These are phyloP conservation scores for Elaphurus davidianus DNA, from an alignment of 2,113 vertebrate genomes.

Conservation along the genomic window DNA sequence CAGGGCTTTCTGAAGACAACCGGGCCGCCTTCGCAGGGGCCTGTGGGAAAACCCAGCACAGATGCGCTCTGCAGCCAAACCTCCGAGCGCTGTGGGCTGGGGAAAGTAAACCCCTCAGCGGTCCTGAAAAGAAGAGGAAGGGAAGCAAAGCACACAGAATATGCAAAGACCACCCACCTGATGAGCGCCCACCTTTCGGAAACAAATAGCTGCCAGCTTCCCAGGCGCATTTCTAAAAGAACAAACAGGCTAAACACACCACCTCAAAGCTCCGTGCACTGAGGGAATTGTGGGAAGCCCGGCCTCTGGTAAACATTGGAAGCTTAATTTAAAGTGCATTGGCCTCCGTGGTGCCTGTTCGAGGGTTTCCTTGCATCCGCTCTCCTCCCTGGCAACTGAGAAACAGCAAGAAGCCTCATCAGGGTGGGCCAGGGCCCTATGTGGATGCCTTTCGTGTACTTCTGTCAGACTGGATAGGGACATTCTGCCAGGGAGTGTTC, in stretches of 20 bases:
- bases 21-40: constrained; percentile 21
- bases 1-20: constrained; percentile 58
- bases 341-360: not conserved
- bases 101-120: constrained; percentile 58
- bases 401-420: constrained; percentile 16
- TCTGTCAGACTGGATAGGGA: not conserved
- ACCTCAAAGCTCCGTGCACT: not conserved
- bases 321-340: constrained; percentile 54
- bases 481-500: not conserved
- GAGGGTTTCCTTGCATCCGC: not conserved
- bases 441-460: not conserved
- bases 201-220: constrained; percentile 69
- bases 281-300: constrained; percentile 1
- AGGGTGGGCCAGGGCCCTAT: not conserved
- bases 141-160: constrained; percentile 65
- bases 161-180: constrained; percentile 75
- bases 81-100: constrained; percentile 48
- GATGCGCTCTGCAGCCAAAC: constrained; percentile 43
- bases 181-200: constrained; percentile 58
- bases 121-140: constrained; percentile 69
- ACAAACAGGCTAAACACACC: constrained; percentile 35
- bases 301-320: not conserved
- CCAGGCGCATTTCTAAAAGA: constrained; percentile 31
- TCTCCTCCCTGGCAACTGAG: not conserved
- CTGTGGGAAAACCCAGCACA: constrained; percentile 67